phyloP scores from a whole-genome alignment of 2,888 invertebrate species.

The Plebejus melissa region DNA sequence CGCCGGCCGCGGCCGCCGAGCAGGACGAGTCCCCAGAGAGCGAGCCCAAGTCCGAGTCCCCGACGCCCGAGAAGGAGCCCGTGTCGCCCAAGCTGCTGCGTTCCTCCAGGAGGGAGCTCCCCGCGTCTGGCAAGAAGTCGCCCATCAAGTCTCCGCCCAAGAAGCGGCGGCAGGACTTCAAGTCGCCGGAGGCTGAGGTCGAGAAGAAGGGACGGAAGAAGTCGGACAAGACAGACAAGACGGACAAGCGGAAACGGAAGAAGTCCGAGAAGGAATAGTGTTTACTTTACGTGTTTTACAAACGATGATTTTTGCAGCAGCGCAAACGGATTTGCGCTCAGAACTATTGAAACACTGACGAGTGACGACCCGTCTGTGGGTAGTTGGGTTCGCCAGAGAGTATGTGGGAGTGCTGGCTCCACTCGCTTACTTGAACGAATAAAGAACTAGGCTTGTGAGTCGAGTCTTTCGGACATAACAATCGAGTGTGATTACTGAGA shows the following conservation, averaged over 20 bases:
- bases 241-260: slow-evolving; percentile 54
- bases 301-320: slow-evolving; percentile 42
- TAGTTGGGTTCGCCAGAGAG: slow-evolving; percentile 24
- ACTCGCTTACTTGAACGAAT: neutral
- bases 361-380: slow-evolving; percentile 27
- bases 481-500: neutral
- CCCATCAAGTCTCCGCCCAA: slow-evolving; percentile 59
- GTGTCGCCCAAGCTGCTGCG: slow-evolving; percentile 59
- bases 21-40: slow-evolving; percentile 39
- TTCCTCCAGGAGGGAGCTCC: slow-evolving; percentile 58
- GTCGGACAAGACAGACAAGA: slow-evolving; percentile 46
- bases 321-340: slow-evolving; percentile 36
- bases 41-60: slow-evolving; percentile 39
- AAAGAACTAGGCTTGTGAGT: neutral
- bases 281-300: slow-evolving; percentile 63
- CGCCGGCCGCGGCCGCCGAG: slow-evolving; percentile 37
- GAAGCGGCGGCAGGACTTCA: slow-evolving; percentile 53
- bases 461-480: neutral
- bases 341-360: slow-evolving; percentile 34
- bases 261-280: slow-evolving; percentile 72
- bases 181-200: slow-evolving; percentile 50
- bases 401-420: neutral
- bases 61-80: slow-evolving; percentile 48
- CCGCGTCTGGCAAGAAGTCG: slow-evolving; percentile 49
- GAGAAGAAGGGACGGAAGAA: slow-evolving; percentile 48